These are phyloP conservation scores for Carollia perspicillata DNA, from an alignment of 2,113 vertebrate species.

Conservation along the genomic window DNA sequence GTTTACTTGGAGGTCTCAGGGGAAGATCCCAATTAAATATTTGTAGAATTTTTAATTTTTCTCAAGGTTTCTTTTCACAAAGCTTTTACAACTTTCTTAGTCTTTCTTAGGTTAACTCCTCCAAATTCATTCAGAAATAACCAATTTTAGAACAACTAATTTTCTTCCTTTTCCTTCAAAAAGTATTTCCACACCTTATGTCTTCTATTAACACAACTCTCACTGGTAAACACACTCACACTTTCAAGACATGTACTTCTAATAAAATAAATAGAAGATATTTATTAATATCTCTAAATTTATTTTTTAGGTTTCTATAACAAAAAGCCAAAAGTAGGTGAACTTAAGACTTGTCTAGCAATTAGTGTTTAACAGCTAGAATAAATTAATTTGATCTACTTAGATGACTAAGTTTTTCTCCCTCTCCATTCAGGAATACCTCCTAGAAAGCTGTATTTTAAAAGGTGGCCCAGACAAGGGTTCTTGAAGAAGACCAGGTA, in stretches of 20 bases:
- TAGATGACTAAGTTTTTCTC: background rate
- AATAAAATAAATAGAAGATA: background rate
- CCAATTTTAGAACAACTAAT: background rate
- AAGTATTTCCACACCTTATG: background rate
- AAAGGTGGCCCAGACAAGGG: background rate
- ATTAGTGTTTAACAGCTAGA: background rate
- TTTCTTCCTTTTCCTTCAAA: background rate
- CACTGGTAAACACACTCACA: background rate
- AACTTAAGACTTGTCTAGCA: background rate
- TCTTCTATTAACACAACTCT: background rate
- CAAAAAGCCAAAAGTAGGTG: background rate
- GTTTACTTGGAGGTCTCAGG: no score
- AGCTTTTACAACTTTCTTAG: background rate
- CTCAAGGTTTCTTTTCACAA: background rate
- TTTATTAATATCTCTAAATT: background rate
- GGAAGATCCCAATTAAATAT: no score
- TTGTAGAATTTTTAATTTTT: background rate
- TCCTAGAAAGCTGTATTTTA: background rate
- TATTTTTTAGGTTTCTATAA: background rate
- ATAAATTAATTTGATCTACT: background rate
- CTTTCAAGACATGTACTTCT: background rate
- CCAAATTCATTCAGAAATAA: background rate
- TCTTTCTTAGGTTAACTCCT: background rate
- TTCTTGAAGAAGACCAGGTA: no score
- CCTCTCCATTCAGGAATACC: background rate